phyloP scores from a whole-genome alignment of 1,140 invertebrate species.

The Uloborus diversus region DNA sequence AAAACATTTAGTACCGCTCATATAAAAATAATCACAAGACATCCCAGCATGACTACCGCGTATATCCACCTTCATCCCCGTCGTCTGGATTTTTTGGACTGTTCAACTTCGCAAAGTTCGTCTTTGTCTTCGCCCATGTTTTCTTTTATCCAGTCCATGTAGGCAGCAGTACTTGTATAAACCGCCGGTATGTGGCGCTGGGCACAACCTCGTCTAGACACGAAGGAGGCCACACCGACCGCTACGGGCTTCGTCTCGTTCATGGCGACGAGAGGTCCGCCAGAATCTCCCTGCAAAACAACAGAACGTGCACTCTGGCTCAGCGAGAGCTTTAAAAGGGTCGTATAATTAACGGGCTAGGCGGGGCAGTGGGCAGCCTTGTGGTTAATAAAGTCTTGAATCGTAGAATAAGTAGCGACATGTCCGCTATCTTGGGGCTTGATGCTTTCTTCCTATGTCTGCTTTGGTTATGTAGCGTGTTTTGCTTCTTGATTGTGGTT shows the following conservation, averaged over 20 bases:
- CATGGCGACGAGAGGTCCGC: constrained; percentile 38
- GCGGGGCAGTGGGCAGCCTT: too few relatives aligned
- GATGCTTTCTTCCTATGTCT: too few relatives aligned
- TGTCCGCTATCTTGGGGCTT: too few relatives aligned
- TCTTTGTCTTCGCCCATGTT: constrained; percentile 40
- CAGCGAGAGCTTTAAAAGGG: too few relatives aligned
- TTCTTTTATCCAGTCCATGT: constrained; percentile 77
- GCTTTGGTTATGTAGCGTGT: too few relatives aligned
- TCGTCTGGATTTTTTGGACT: constrained; percentile 11
- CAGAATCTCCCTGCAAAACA: constrained; percentile 58
- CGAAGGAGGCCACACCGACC: constrained; percentile 47
- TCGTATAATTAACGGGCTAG: too few relatives aligned
- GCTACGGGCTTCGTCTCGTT: constrained; percentile 40
- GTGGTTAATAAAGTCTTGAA: too few relatives aligned
- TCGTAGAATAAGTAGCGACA: too few relatives aligned
- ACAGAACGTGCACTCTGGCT: too few relatives aligned
- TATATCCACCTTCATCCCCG: constrained; percentile 16
- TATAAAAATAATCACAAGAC: too few relatives aligned
- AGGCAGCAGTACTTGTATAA: constrained; percentile 79
- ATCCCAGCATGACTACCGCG: neutral
- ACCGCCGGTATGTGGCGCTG: constrained; percentile 90
- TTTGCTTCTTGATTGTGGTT: too few relatives aligned
- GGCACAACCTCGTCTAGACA: constrained; percentile 71
- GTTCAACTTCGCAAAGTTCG: constrained; percentile 10
- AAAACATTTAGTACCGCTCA: too few relatives aligned